Evolutionary conservation across 2,113 vertebrate species (phyloP), one percentile per base, ranked within the genome.

Genomic region (Pseudorhombus dupliciocellatus): DNA sequence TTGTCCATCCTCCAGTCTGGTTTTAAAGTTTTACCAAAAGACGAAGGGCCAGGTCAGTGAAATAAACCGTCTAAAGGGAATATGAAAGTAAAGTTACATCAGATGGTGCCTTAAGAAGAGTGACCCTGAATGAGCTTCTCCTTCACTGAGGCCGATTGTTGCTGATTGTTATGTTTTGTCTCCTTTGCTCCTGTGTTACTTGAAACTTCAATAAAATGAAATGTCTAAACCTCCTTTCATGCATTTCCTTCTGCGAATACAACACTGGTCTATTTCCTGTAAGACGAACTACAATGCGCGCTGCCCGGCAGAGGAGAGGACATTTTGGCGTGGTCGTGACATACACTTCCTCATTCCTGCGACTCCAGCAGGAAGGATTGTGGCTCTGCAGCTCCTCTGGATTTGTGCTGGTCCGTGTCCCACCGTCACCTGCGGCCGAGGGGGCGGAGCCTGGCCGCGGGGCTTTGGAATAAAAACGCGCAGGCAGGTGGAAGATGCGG

Each of bases 141-240:
- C 31, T 77, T 66, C 61, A 53, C 4, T 55, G 5, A 82, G 57
- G 63, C 78, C 54, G 56, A 22, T 16, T 51, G 10, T 37, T 37
- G 18, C 18, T 70, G 53, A 58, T 55, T 59, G 51, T 55, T 24
- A 22, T 28, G 72, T 63, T 65, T 69, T 55, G 48, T 61, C 28
- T 91, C 85, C 87, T 89, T 91, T 89, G 69, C 74, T 82, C 11
- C 64, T 85, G 79, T 78, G 78, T 75, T 83, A 90, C 88, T 89
- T 92, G 85, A 90, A 87, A 52, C 0, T 28, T 42, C 40, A 89
- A 89, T 89, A 89, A 89, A 89, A 69, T 20, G 21, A n/a, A 50
- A 55, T 57, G 62, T 75, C 56, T 3, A 15, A 63, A 28, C n/a
- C 8, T 8, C 4, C 2, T 1, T 46, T 18, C 1, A 31, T 21